Percentiles rank a stretch among this genome's conserved stretches.
phyloP scores from a whole-genome alignment of 2,113 vertebrate species.

The Phrynosoma platyrhinos region DNA sequence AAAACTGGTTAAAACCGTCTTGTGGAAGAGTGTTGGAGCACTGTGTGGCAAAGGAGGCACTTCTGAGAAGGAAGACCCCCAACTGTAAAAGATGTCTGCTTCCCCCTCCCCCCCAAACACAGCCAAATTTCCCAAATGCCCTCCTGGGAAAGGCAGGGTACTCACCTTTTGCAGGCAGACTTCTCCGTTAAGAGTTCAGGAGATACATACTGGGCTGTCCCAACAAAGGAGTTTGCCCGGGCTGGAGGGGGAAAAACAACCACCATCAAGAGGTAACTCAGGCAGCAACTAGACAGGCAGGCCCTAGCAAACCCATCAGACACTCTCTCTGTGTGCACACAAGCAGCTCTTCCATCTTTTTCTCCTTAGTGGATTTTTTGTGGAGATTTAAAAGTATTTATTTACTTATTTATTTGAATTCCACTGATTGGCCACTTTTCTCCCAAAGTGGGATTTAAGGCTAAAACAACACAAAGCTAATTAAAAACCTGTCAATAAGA shows the following conservation, averaged over 20 bases:
- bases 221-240: slow-evolving; percentile 97
- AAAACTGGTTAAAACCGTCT: not conserved
- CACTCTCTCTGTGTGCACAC: too few relatives aligned
- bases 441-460: too few relatives aligned
- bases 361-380: too few relatives aligned
- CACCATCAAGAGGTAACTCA: not conserved
- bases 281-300: not conserved
- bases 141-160: not conserved
- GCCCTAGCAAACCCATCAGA: too few relatives aligned
- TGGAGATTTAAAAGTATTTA: too few relatives aligned
- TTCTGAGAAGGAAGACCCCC: not conserved
- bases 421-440: too few relatives aligned
- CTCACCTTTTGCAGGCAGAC: slow-evolving; percentile 98
- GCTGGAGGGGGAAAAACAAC: slow-evolving; percentile 70
- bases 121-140: not conserved
- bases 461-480: too few relatives aligned
- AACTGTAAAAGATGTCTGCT: not conserved
- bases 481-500: too few relatives aligned
- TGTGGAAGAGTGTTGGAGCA: not conserved
- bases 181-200: slow-evolving; percentile 98
- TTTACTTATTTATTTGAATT: too few relatives aligned
- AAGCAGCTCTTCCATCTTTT: too few relatives aligned
- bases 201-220: slow-evolving; percentile 98
- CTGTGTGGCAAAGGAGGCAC: not conserved
- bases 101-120: too few relatives aligned